These are phyloP conservation scores for Caenorhabditis sp. DNA, from an alignment of 2,888 invertebrate species.

Conservation along the genomic window DNA sequence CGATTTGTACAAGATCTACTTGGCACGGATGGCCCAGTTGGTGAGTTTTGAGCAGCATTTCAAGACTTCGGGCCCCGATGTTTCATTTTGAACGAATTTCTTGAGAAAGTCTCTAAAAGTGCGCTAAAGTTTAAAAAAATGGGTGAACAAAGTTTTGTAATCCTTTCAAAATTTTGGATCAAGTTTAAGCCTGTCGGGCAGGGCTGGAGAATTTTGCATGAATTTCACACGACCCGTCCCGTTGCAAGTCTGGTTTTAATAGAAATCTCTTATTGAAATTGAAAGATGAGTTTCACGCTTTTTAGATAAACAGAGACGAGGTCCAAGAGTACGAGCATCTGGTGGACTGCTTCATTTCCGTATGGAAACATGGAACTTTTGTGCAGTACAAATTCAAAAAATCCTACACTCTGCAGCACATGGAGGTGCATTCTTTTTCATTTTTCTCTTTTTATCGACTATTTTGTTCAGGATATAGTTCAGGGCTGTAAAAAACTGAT, in stretches of 20 bases:
- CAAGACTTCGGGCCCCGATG: too few species aligned
- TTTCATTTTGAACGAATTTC: background rate
- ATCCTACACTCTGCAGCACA: background rate
- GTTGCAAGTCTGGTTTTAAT: too few species aligned
- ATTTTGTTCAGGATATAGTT: background rate
- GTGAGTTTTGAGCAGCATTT: background rate
- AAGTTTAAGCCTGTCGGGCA: too few species aligned
- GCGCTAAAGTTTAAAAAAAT: too few species aligned
- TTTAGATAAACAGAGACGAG: background rate
- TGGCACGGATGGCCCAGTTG: background rate
- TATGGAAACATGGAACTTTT: background rate
- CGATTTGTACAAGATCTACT: slow-evolving; percentile 4
- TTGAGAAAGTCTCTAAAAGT: too few species aligned
- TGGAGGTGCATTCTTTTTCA: background rate
- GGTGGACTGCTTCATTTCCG: background rate
- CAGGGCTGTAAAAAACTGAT: background rate
- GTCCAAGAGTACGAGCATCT: background rate
- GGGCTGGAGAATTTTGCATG: too few species aligned
- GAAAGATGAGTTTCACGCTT: too few species aligned
- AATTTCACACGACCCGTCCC: too few species aligned
- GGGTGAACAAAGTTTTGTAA: too few species aligned
- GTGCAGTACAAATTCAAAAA: background rate
- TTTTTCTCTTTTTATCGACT: background rate
- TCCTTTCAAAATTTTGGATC: too few species aligned
- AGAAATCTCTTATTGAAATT: too few species aligned